A percentile compares a stretch with the other conserved stretches of the same genome.
Conservation (phyloP, 2,888 invertebrate genomes). For the Drosophila stalkeri region DNA sequence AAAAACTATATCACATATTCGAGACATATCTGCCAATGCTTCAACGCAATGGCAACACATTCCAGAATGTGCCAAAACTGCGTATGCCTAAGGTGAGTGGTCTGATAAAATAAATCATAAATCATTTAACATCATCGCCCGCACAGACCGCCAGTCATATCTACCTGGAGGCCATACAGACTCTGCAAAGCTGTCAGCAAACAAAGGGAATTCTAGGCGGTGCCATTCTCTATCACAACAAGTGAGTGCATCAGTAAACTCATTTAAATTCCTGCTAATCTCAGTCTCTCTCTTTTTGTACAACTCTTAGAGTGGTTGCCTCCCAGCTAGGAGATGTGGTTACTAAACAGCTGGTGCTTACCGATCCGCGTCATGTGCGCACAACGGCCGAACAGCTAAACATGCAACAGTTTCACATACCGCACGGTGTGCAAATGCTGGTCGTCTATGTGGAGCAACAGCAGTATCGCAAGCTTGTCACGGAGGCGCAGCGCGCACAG, state of each 20-base stretch:
- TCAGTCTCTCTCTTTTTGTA: not conserved
- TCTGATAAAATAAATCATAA: not conserved
- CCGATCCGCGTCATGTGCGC: conserved; percentile 93
- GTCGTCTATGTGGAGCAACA: conserved; percentile 90
- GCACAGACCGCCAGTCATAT: conserved; percentile 93
- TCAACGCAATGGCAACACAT: conserved; percentile 93
- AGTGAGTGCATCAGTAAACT: conserved; percentile 86
- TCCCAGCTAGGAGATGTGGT: conserved; percentile 91
- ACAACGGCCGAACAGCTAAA: conserved; percentile 90
- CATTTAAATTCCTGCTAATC: not conserved
- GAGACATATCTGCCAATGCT: conserved; percentile 95
- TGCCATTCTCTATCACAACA: conserved; percentile 94
- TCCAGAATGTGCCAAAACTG: conserved; percentile 92
- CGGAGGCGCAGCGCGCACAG: conserved; percentile 85
- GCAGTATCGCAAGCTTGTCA: conserved; percentile 87
- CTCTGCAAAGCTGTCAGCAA: conserved; percentile 93
- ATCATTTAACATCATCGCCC: not conserved
- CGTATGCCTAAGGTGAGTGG: conserved; percentile 91
- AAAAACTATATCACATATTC: conserved; percentile 93
- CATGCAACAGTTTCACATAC: conserved; percentile 89
- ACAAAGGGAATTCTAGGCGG: conserved; percentile 93
- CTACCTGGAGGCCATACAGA: conserved; percentile 94
- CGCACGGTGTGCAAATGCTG: conserved; percentile 92
- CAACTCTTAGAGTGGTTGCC: conserved; percentile 89
- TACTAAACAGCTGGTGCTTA: conserved; percentile 92